phyloP scores from a whole-genome alignment of 2,113 vertebrate species.

The Pao palembangensis region DNA sequence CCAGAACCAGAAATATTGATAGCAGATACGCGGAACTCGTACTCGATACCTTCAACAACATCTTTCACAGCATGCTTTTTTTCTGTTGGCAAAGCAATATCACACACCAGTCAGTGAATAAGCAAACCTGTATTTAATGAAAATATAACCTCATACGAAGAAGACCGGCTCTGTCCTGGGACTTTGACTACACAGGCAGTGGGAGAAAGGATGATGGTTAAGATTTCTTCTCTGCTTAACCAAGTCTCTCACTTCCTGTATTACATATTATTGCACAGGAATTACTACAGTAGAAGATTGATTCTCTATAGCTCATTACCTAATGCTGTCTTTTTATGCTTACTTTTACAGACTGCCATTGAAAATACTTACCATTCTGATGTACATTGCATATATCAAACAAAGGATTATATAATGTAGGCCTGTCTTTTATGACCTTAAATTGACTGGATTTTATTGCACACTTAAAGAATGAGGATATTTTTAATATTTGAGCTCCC shows the following conservation, averaged over 20 bases:
- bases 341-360: too few species aligned
- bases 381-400: not conserved
- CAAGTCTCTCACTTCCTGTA: not conserved
- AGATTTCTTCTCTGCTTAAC: not conserved
- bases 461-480: too few species aligned
- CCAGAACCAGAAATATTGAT: slow-evolving; percentile 80
- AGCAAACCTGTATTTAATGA: not conserved
- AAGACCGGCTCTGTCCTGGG: too few species aligned
- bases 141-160: not conserved
- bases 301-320: not conserved
- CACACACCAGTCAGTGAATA: not conserved
- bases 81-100: slow-evolving; percentile 57
- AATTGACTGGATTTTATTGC: too few species aligned
- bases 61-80: slow-evolving; percentile 73
- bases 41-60: slow-evolving; percentile 80
- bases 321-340: too few species aligned
- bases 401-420: too few species aligned
- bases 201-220: too few species aligned
- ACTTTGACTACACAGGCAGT: too few species aligned
- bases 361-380: not conserved
- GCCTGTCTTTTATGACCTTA: too few species aligned
- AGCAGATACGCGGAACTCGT: slow-evolving; percentile 85
- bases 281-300: not conserved
- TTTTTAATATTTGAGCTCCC: too few species aligned
- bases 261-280: not conserved